Base-by-base conservation (phyloP, 2,113 vertebrate genomes). In the Aegypius monachus region DNA sequence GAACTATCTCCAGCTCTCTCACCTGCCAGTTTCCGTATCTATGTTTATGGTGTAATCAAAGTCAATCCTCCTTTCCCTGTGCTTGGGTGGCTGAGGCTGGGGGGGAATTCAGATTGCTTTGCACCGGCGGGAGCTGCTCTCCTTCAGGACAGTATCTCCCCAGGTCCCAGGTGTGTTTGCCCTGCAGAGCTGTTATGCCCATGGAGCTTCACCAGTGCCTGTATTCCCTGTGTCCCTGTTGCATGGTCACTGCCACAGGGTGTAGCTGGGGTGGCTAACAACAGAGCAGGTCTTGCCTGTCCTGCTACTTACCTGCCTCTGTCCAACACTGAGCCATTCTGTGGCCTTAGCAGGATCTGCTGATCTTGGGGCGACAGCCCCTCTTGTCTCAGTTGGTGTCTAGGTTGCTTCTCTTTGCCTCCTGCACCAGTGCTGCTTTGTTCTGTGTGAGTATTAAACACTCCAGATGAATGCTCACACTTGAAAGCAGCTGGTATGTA, bases 201-300 rank as follows among this genome's bases (percentile, higher is more conserved):
- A 0, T 4, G 74, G 58, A 55, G 67, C 71, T 85, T 29, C 59
- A 45, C 16, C 73, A 75, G 52, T 52, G 62, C 56, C 10, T 31
- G 4, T 13, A 8, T 20, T 34, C 8, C 43, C 47, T 2, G 0
- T 2, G 52, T 63, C 52, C 52, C 42, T 3, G 0, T 2, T 62
- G 26, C 63, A 19, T 1, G 6, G 53, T 72, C 77, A 58, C 14
- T 17, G 42, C 45, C 31, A 34, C 22, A 20, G n/a, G 7, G 12
- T 43, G 21, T 31, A 56, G 18, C 55, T 0, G 3, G 20, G 23
- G 56, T 40, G 61, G 45, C 53, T 50, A 59, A 71, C 27, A 65
- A 22, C 59, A 40, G 26, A 59, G 67, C 40, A 53, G 52, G 10
- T 38, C 52, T 43, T 71, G 23, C 47, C 34, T 84, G 13, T 84